Evolutionary conservation across 2,888 invertebrate genomes (phyloP), one percentile per base, ranked within the genome.

Genomic region (Oscheius sp.): DNA sequence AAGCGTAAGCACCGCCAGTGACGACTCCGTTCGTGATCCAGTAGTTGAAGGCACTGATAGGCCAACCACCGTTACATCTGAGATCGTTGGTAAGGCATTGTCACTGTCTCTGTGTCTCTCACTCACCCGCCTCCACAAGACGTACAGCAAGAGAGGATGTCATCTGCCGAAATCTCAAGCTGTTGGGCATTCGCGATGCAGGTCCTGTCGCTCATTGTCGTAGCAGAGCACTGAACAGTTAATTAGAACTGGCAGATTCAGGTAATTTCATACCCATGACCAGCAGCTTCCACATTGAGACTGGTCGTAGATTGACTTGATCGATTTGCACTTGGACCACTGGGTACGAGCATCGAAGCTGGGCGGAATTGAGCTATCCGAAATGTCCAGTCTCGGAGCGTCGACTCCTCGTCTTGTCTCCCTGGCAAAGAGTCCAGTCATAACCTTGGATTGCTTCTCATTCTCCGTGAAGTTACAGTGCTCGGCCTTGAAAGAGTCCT

Each of bases 1-100:
- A 37, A 13, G 33, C 63, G 51, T 63, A 63, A 21, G 48, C 35
- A 2, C 73, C 73, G 58, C 58, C 71, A 7, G 71, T 71, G 60
- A 59, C 57, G 13, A 53, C 60, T 35, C 71, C 71, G 13, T 32
- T 58, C 0, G n/a, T 29, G 29, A 21, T 33, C 71, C 71, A 71
- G 57, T 48, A 71, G 48, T 58, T 71, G 32, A 29, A 71, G 60
- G 71, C 71, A 21, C 35, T 91, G 0, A 93, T 93, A 1, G 93
- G 93, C 89, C 92, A 93, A 1, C 95, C 96, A 21, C 95, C 95
- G 87, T 93, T 93, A 89, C 94, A 94, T 62, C 90, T 90, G 66
- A 83, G 59, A 3, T 55, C 55, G 9, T 42, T 42, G 21, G 21
- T 21, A 21, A 21, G 21, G 21, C 21, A 21, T 21, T 21, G 21